phyloP scores from a whole-genome alignment of 2,113 vertebrate genomes.

The Panthera tigris region DNA sequence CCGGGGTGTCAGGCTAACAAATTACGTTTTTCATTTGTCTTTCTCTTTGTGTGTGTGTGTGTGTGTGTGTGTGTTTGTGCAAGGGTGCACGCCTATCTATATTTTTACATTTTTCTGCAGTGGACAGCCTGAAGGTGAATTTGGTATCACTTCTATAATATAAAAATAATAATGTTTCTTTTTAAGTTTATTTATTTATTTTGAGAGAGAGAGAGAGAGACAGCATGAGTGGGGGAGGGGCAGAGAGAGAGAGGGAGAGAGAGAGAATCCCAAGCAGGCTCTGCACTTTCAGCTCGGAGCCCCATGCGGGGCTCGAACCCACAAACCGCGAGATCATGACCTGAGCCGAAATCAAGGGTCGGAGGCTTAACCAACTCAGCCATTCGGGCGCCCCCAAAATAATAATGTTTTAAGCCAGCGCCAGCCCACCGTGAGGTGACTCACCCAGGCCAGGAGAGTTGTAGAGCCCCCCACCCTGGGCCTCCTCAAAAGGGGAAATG shows the following conservation, averaged over 20 bases:
- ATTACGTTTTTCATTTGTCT: neutral
- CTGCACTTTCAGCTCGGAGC: too few relatives aligned
- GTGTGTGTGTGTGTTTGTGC: neutral
- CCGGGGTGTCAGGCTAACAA: neutral
- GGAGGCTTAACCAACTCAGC: too few relatives aligned
- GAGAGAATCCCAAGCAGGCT: too few relatives aligned
- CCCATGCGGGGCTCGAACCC: too few relatives aligned
- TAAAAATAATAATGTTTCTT: neutral
- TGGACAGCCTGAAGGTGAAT: neutral
- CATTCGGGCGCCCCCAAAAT: too few relatives aligned
- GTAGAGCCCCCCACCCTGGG: neutral
- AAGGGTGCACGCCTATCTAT: neutral
- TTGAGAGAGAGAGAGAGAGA: too few relatives aligned
- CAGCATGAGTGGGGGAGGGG: too few relatives aligned
- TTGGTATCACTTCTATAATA: neutral
- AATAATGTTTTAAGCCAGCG: neutral
- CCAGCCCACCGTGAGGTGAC: neutral
- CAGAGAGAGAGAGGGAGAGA: too few relatives aligned
- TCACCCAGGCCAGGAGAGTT: neutral
- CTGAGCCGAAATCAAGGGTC: too few relatives aligned
- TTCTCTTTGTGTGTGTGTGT: neutral
- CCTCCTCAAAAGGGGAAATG: neutral
- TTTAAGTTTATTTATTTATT: too few relatives aligned
- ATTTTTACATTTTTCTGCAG: neutral
- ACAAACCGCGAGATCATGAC: too few relatives aligned